Evolutionary conservation across 2,888 invertebrate species (phyloP), one percentile per base, ranked within the genome.

Genomic region (Disparrhopalites patrizii): DNA sequence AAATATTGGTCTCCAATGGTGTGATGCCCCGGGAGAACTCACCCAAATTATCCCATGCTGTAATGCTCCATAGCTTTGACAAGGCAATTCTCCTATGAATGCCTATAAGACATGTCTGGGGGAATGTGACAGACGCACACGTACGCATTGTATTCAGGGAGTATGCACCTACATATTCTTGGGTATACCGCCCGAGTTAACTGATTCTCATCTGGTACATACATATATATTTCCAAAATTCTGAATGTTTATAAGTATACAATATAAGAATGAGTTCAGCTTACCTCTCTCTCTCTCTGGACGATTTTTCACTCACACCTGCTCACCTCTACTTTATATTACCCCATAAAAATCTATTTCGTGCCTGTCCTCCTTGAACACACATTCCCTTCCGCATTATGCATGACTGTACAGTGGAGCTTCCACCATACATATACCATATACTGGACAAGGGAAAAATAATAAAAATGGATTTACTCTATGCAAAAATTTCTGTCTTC

Each of bases 271-370:
- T n/a, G n/a, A n/a, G n/a, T n/a, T n/a, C n/a, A n/a, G n/a, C n/a
- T n/a, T 13, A 52, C 13, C 27, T 20, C 18, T 47, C 23, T 33
- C 33, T 56, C 18, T 69, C 64, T 62, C 58, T 58, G 43, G 58
- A 61, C 69, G 65, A 71, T 69, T 69, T 68, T 65, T 69, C 68
- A 69, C 66, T 66, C 67, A 68, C 71, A 71, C 69, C 71, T 71
- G 69, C 69, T 71, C 68, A 54, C 68, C 61, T 38, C 47, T 58
- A 55, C 63, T 67, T 63, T 68, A 68, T 70, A 65, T 68, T 68
- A 60, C 62, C 66, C 63, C 70, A 70, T 70, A 70, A 70, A 70
- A 70, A 68, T 66, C 67, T 62, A 69, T 69, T 67, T 62, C 64
- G 55, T 64, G 28, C 33, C 56, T 18, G 25, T 30, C 50, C 50